Evolutionary conservation across 2,113 vertebrate species (phyloP).

Genomic region (Neolamprologus tretocephalus): DNA sequence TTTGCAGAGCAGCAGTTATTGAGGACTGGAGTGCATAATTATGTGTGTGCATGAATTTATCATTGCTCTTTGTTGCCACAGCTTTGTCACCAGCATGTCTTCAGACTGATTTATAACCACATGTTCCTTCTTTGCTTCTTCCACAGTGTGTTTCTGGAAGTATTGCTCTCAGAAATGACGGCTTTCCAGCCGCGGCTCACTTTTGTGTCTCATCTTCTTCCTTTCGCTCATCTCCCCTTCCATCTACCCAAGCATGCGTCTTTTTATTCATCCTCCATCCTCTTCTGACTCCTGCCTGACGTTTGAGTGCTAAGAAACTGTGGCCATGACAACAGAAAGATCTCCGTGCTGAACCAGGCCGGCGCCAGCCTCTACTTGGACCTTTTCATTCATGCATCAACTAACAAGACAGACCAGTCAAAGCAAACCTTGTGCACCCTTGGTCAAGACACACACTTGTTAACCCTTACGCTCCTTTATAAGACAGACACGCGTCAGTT

Average conservation of each 20-base stretch:
- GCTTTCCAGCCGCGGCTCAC: not conserved
- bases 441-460: not conserved
- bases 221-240: not conserved
- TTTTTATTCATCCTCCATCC: not conserved
- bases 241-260: not conserved
- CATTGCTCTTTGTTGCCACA: not conserved
- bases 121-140: not conserved
- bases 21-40: not conserved
- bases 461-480: not conserved
- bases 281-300: not conserved
- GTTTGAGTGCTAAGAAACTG: slow-evolving; percentile 1
- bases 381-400: slow-evolving; percentile 49
- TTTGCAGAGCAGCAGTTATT: not conserved
- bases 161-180: slow-evolving; percentile 76
- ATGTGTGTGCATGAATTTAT: not conserved
- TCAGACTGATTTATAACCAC: not conserved
- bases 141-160: slow-evolving; percentile 77
- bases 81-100: not conserved
- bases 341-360: not conserved
- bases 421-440: slow-evolving; percentile 32
- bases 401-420: slow-evolving; percentile 62
- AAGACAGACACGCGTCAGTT: slow-evolving; percentile 15
- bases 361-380: slow-evolving; percentile 31
- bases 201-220: not conserved
- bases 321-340: not conserved